phyloP scores from a whole-genome alignment of 1,140 invertebrate genomes.

The Helicoverpa zea region DNA sequence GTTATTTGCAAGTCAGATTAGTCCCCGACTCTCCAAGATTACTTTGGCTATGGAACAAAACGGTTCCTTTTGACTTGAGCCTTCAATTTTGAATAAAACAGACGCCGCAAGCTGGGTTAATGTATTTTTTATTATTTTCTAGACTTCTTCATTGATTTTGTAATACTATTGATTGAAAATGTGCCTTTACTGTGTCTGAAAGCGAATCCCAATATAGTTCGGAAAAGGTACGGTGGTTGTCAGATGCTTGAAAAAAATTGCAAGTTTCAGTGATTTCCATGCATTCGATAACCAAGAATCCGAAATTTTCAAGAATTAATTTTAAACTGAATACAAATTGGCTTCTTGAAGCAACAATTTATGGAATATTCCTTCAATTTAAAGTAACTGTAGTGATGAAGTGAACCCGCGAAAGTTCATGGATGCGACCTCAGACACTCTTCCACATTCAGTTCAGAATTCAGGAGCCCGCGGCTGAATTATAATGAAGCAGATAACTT shows the following conservation, averaged over 20 bases:
- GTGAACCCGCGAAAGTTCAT: conserved; percentile 45
- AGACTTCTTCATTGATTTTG: conserved; percentile 3
- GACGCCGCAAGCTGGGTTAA: conserved; percentile 22
- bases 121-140: conserved; percentile 33
- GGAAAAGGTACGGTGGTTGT: too few species aligned
- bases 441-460: conserved; percentile 42
- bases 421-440: conserved; percentile 41
- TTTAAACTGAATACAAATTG: neutral
- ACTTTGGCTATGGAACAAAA: conserved; percentile 62
- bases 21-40: conserved; percentile 61
- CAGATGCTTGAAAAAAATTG: too few species aligned
- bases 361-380: neutral
- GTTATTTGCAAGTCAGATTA: conserved; percentile 75
- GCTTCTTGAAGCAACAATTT: neutral
- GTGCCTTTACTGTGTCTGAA: neutral
- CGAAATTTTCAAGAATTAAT: too few species aligned
- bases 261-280: too few species aligned
- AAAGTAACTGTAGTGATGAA: conserved; percentile 5
- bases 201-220: too few species aligned
- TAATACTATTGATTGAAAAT: neutral
- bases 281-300: too few species aligned
- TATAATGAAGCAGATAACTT: conserved; percentile 64
- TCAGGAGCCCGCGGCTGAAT: conserved; percentile 54
- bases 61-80: conserved; percentile 62
- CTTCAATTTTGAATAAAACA: conserved; percentile 43